Evolutionary conservation across 2,797 vertebrate species (phyloP).

Genomic region (Phataginus tetradactyla): DNA sequence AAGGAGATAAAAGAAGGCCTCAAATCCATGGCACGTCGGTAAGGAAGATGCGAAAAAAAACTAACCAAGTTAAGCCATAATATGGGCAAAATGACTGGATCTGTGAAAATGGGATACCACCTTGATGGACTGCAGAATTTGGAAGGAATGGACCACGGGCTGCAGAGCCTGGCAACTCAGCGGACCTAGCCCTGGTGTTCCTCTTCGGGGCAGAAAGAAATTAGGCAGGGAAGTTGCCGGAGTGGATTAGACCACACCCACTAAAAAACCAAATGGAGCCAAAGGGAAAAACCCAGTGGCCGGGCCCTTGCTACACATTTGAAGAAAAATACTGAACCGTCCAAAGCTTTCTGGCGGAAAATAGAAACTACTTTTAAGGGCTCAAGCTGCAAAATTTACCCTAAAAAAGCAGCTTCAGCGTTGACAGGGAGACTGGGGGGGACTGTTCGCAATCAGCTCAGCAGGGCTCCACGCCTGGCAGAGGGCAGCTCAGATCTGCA

Average conservation of each 20-base stretch:
- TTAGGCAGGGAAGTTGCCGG: background rate
- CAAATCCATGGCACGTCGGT: background rate
- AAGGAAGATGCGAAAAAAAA: background rate
- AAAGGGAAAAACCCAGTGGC: background rate
- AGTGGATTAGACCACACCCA: background rate
- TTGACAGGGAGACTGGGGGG: background rate
- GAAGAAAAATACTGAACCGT: background rate
- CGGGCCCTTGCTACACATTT: background rate
- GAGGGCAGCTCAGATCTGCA: background rate
- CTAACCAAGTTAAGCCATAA: background rate
- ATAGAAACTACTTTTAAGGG: background rate
- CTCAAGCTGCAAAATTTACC: background rate
- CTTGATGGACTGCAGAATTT: background rate
- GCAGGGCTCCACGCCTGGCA: fast-evolving
- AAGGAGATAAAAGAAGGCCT: background rate
- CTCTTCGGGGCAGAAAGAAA: background rate
- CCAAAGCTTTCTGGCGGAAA: background rate
- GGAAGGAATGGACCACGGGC: background rate
- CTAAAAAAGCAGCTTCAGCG: background rate
- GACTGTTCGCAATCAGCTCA: background rate
- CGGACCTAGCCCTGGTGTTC: background rate
- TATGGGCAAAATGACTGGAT: background rate
- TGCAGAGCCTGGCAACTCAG: too few species aligned
- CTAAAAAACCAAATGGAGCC: fast-evolving
- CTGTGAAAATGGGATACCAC: background rate